These are phyloP conservation scores for Lucilia sericata DNA, from an alignment of 1,140 invertebrate species.

Conservation along the genomic window DNA sequence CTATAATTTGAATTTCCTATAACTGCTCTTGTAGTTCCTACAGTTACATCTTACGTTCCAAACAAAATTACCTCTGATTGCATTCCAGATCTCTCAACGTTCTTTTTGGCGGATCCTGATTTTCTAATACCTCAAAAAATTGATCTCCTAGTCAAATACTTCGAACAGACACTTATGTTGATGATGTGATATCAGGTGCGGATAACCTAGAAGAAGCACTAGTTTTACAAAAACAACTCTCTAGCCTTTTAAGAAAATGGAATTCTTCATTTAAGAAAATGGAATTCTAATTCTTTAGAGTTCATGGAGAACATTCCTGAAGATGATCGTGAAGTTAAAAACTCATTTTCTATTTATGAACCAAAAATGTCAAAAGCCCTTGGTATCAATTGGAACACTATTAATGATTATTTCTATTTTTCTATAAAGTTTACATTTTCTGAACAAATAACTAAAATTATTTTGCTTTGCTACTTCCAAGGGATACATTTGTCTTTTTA, in stretches of 20 bases:
- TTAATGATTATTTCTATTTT: background rate
- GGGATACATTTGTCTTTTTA: constrained; percentile 56
- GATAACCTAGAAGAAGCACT: background rate
- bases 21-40: no score
- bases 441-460: background rate
- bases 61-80: no score
- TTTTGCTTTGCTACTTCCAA: constrained; percentile 48
- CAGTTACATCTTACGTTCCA: no score
- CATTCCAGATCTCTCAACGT: no score
- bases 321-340: background rate
- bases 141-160: background rate
- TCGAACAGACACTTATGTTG: no score
- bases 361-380: background rate
- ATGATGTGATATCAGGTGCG: no score
- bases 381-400: background rate
- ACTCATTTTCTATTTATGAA: background rate
- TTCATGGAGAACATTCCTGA: background rate
- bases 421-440: background rate
- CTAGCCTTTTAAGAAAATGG: background rate
- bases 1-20: no score
- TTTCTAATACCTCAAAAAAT: no score
- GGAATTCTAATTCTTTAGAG: background rate
- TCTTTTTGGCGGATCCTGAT: no score
- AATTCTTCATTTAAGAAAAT: background rate
- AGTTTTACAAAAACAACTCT: background rate